Percentiles rank a stretch among this genome's conserved stretches.
Conservation (phyloP, 2,888 invertebrate species). For the Ornithoptera priamus region DNA sequence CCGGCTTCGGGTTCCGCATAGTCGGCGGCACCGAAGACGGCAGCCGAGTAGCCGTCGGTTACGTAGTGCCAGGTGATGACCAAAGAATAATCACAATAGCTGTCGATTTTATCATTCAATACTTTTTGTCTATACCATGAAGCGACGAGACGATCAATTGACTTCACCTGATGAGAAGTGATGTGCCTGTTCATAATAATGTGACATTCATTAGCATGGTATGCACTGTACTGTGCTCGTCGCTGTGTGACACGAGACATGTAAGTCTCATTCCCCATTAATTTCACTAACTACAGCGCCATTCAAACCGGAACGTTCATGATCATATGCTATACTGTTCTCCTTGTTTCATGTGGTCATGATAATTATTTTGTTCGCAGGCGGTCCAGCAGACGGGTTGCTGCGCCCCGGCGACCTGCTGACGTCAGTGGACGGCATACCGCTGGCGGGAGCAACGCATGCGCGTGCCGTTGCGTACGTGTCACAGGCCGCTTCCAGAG, state of each 20-base stretch:
- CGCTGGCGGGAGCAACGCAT: conserved; percentile 91
- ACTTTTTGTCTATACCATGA: not conserved
- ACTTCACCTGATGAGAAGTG: too few relatives aligned
- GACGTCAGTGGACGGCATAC: conserved; percentile 93
- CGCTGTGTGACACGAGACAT: too few relatives aligned
- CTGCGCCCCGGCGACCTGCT: conserved; percentile 96
- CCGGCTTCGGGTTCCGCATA: conserved; percentile 98
- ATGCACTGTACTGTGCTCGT: too few relatives aligned
- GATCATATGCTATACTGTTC: too few relatives aligned
- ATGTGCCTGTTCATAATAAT: too few relatives aligned
- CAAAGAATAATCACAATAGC: not conserved
- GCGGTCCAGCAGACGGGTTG: conserved; percentile 96
- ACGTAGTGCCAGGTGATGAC: conserved; percentile 89
- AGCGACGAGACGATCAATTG: too few relatives aligned
- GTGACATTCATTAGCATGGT: too few relatives aligned
- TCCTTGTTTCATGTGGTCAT: too few relatives aligned
- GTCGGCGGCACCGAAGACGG: conserved; percentile 99
- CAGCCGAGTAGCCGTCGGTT: conserved; percentile 97
- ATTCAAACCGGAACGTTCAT: too few relatives aligned
- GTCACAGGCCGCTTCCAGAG: conserved; percentile 90
- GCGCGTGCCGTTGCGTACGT: conserved; percentile 96
- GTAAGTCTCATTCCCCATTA: too few relatives aligned
- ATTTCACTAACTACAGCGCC: too few relatives aligned
- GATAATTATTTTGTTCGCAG: conserved; percentile 38
- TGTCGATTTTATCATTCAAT: not conserved